phyloP scores from a whole-genome alignment of 2,113 vertebrate genomes.

The Porphyrio hochstetteri region DNA sequence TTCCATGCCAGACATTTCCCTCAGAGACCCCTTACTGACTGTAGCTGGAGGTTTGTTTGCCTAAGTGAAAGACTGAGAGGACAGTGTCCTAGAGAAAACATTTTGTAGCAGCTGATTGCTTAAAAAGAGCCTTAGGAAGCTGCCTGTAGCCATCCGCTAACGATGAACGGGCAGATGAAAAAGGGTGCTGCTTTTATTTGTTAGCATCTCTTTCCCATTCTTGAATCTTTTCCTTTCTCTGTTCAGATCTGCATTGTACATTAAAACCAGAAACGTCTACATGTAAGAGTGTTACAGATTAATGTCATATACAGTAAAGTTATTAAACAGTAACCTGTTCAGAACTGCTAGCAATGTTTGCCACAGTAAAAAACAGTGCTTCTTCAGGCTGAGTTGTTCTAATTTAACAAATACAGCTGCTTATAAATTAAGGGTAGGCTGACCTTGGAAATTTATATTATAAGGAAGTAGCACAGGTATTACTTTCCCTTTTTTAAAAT shows the following conservation, averaged over 20 bases:
- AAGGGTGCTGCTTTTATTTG: background rate
- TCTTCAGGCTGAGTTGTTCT: background rate
- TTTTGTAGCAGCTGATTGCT: conserved; percentile 1
- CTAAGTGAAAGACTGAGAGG: background rate
- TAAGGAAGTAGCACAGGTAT: background rate
- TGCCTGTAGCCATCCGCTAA: background rate
- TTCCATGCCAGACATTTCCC: background rate
- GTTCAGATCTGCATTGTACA: background rate
- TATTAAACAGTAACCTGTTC: background rate
- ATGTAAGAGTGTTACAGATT: background rate
- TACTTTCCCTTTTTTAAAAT: background rate
- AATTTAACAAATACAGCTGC: background rate
- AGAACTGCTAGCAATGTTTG: background rate
- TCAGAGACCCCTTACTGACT: conserved; percentile 8
- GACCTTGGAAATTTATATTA: background rate
- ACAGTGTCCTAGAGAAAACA: background rate
- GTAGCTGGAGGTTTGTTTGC: conserved; percentile 36
- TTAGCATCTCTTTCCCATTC: background rate
- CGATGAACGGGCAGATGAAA: background rate
- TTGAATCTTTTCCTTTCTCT: background rate
- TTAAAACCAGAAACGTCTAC: background rate
- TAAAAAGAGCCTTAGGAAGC: background rate
- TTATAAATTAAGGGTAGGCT: background rate
- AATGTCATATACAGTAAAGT: background rate
- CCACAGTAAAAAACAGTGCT: background rate